Evolutionary conservation across 2,797 vertebrate species (phyloP).

Genomic region (Pangasius djambal): DNA sequence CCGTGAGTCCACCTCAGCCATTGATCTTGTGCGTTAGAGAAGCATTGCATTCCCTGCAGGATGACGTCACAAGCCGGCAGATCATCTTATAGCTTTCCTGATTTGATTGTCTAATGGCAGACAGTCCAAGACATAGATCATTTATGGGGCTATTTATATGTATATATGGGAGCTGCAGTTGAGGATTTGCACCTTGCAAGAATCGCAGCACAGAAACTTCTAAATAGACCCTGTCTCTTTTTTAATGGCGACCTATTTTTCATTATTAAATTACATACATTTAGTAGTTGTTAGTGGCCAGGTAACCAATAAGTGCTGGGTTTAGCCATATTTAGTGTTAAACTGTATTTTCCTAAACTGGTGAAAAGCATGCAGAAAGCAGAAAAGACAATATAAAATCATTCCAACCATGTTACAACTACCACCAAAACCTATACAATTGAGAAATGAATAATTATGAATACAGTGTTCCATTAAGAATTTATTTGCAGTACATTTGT

Average conservation of each 20-base stretch:
- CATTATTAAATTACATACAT: background rate
- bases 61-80: constrained; percentile 41
- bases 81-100: constrained; percentile 1
- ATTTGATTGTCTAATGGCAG: constrained; percentile 30
- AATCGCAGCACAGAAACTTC: background rate
- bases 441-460: background rate
- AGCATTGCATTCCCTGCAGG: constrained; percentile 37
- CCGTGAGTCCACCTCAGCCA: background rate
- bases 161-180: background rate
- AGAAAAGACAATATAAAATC: background rate
- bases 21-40: constrained; percentile 23
- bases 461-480: background rate
- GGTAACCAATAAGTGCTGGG: background rate
- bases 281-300: background rate
- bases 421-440: background rate
- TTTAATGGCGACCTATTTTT: background rate
- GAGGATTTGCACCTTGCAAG: constrained; percentile 17
- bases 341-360: background rate
- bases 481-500: background rate
- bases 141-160: background rate
- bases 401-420: background rate
- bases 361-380: background rate
- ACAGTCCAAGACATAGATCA: background rate
- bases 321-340: background rate
- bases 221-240: background rate